Evolutionary conservation across 1,140 invertebrate genomes (phyloP), one percentile per base, ranked within the genome.

Genomic region (Drosophila suzukii): DNA sequence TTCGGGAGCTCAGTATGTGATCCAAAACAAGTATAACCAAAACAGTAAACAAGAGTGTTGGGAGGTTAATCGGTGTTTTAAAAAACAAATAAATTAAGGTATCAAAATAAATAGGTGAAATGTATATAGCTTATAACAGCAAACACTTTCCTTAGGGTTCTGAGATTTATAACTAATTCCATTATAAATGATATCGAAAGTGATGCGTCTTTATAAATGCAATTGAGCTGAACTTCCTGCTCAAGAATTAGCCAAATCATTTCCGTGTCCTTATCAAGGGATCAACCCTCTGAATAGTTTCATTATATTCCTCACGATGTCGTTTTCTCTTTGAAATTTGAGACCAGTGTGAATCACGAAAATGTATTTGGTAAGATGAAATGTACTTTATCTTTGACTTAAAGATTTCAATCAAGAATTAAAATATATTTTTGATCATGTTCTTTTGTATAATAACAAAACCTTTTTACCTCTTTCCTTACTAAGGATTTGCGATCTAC

Each of bases 261-360:
- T 61, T 36, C 55, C 17, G 10, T 60, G 15, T 61, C 17, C 30
- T 15, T n/a, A 62, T 34, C 20, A 12, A 20, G 8, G 60, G 44
- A 61, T 65, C 30, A 46, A 17, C 59, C 32, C 30, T 38, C n/a
- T 61, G 6, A 38, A 62, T 38, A 65, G 57, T 38, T 15, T 17
- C n/a, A 62, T 60, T 62, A 65, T 46, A 38, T 62, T 13, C 57
- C 56, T 32, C 62, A 61, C 57, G 57, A 47, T 38, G 32, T 62
- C 32, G 20, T 20, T 62, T 65, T 30, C 24, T 65, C 32, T 65
- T 20, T 65, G 62, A 47, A 20, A 65, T 61, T 61, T 15, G 43
- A 62, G 8, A 65, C 57, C 43, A 43, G 32, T 27, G 27, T 38
- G 62, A 46, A 56, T 27, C 36, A n/a, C 3, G 13, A 10, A 30